Evolutionary conservation across 1,140 invertebrate species (phyloP), one percentile per base, ranked within the genome.

Genomic region (Amphibalanus amphitrite): DNA sequence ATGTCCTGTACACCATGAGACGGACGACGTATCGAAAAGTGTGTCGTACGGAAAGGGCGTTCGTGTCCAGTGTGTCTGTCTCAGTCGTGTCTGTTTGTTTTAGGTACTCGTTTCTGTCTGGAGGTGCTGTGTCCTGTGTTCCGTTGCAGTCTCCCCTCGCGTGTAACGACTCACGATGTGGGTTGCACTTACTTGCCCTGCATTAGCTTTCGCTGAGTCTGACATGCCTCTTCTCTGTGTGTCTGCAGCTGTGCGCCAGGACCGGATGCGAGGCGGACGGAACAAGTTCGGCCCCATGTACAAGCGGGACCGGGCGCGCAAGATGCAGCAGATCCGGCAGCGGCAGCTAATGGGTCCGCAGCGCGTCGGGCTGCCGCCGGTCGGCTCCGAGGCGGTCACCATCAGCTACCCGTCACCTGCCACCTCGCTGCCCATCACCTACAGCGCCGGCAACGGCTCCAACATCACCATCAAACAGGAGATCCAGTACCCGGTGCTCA

Each of bases 241-340:
- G n/a, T n/a, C n/a, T 89, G 26, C 84, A 98, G 97, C 97, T 77
- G 97, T 99, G 28, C 86, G 97, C 82, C 92, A 93, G 68, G 96
- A 99, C 81, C 86, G 97, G 75, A 98, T 99, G 95, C 85, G 97
- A 70, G 97, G 97, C 65, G 97, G 97, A 28, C 86, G 97, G 74
- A 99, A 99, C 82, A 99, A 99, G 82, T 99, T 99, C 81, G 97
- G 97, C 25, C 95, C 96, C 28, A 98, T 98, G 93, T 99, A 99
- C 87, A 98, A 98, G 82, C 85, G 96, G 71, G 95, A 98, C 82
- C 83, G 97, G 73, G 97, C 97, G 79, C 84, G 95, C 76, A 97
- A 97, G 80, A 82, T 97, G 74, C 96, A 98, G 81, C 87, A 95
- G 79, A 87, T 97, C 84, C 84, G 93, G 28, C 92, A 95, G 77